Conservation (phyloP, 1,140 invertebrate genomes). For the Prorops nasuta region DNA sequence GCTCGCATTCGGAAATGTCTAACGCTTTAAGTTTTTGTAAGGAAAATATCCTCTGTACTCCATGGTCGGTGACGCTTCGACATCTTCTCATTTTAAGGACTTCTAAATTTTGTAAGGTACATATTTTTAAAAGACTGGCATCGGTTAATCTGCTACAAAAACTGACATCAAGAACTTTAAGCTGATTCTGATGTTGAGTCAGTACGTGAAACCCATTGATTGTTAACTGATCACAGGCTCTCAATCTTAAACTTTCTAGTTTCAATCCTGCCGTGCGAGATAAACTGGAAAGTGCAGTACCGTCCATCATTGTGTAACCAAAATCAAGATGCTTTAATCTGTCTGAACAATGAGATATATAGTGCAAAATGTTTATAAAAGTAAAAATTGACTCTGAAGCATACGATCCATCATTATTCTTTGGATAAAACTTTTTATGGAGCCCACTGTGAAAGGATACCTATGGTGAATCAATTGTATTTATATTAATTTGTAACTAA, state of each 20-base stretch:
- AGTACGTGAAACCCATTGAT: slow-evolving; percentile 61
- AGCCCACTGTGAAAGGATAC: slow-evolving; percentile 68
- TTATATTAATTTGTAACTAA: too few relatives aligned
- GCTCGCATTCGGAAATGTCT: slow-evolving; percentile 68
- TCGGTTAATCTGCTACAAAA: slow-evolving; percentile 65
- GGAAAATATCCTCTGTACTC: slow-evolving; percentile 57
- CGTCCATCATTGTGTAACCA: slow-evolving; percentile 66
- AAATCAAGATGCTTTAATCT: slow-evolving; percentile 63
- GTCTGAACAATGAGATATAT: slow-evolving; percentile 57
- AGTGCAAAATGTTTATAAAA: slow-evolving; percentile 65
- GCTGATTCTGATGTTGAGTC: slow-evolving; percentile 57
- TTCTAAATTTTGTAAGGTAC: slow-evolving; percentile 59
- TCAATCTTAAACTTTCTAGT: slow-evolving; percentile 60
- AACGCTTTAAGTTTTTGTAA: slow-evolving; percentile 59
- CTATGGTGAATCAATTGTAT: neutral
- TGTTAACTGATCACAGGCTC: slow-evolving; percentile 67
- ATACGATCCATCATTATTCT: slow-evolving; percentile 25
- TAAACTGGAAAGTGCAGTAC: slow-evolving; percentile 60
- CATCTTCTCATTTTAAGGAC: slow-evolving; percentile 62
- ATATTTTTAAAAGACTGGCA: slow-evolving; percentile 60
- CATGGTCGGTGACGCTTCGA: slow-evolving; percentile 62
- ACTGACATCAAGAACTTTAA: slow-evolving; percentile 64
- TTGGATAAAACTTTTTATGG: slow-evolving; percentile 66
- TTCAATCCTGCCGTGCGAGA: slow-evolving; percentile 56
- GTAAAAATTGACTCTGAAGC: slow-evolving; percentile 70